A percentile compares a stretch with the other conserved stretches of the same genome.
These are phyloP conservation scores for Noctuana brunneofusca DNA, from an alignment of 2,888 invertebrate species.

Conservation along the genomic window DNA sequence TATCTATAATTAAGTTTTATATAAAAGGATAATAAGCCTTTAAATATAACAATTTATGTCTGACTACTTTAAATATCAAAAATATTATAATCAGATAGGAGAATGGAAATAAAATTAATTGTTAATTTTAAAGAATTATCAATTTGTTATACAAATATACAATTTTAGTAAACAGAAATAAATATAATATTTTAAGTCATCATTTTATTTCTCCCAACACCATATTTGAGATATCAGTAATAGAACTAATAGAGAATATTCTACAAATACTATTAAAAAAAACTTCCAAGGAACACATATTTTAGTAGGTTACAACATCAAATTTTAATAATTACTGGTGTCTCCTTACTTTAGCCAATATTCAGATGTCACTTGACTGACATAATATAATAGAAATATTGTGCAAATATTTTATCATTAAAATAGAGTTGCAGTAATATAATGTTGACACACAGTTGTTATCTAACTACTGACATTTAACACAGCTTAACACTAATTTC, in stretches of 20 bases:
- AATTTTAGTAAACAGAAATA: background rate
- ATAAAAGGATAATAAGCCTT: background rate
- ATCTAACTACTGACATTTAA: conserved; percentile 72
- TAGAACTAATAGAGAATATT: background rate
- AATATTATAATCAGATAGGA: background rate
- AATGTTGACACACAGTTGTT: conserved; percentile 60
- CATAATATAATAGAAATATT: conserved; percentile 24
- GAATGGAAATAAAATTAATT: too few relatives aligned
- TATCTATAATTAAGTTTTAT: background rate
- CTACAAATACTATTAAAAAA: conserved; percentile 11
- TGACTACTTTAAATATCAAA: background rate
- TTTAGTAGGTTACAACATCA: conserved; percentile 8
- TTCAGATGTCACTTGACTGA: conserved; percentile 20
- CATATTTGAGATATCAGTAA: conserved; percentile 5
- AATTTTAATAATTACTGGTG: conserved; percentile 5
- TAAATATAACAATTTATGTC: background rate
- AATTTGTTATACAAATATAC: conserved; percentile 11
- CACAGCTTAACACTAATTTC: conserved; percentile 75
- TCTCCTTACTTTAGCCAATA: conserved; percentile 9
- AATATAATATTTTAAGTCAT: background rate
- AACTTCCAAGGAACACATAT: conserved; percentile 12
- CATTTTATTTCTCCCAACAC: conserved; percentile 4
- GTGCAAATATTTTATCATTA: conserved; percentile 32
- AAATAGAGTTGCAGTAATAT: conserved; percentile 30
- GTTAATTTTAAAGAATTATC: background rate